Conservation (phyloP, 2,888 invertebrate species). For the Aphelenchoides bicaudatus region DNA sequence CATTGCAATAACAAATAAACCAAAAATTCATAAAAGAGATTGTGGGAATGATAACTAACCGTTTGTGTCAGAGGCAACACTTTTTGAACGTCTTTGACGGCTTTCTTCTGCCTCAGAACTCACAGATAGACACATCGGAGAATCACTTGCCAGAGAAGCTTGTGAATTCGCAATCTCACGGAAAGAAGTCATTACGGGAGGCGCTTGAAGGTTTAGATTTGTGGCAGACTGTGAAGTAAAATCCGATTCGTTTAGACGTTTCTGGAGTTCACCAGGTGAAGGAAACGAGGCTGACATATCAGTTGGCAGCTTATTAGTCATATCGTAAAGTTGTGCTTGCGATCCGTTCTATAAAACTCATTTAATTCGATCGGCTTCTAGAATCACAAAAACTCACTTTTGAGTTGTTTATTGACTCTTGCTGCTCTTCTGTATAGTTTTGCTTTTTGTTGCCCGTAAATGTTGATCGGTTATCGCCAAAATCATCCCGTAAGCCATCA, state of each 20-base stretch:
- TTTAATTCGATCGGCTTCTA: too few species aligned
- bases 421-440: neutral
- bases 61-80: conserved; percentile 11
- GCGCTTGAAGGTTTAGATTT: conserved; percentile 8
- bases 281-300: conserved; percentile 30
- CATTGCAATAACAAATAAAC: too few species aligned
- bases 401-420: conserved; percentile 25
- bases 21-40: neutral
- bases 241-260: neutral
- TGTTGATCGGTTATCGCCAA: neutral
- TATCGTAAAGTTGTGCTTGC: conserved; percentile 17
- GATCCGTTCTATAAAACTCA: conserved; percentile 21
- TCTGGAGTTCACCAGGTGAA: conserved; percentile 21
- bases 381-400: conserved; percentile 22
- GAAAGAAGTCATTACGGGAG: conserved; percentile 53
- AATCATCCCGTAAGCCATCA: conserved; percentile 4
- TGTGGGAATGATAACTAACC: neutral
- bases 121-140: conserved; percentile 31
- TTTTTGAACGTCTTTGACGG: conserved; percentile 11
- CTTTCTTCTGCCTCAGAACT: conserved; percentile 30
- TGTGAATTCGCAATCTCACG: conserved; percentile 43
- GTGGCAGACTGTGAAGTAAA: too few species aligned
- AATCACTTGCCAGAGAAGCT: conserved; percentile 21
- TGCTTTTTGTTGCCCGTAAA: neutral
- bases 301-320: conserved; percentile 15